Conservation (phyloP, 2,888 invertebrate genomes). For the Brachyptera risi region DNA sequence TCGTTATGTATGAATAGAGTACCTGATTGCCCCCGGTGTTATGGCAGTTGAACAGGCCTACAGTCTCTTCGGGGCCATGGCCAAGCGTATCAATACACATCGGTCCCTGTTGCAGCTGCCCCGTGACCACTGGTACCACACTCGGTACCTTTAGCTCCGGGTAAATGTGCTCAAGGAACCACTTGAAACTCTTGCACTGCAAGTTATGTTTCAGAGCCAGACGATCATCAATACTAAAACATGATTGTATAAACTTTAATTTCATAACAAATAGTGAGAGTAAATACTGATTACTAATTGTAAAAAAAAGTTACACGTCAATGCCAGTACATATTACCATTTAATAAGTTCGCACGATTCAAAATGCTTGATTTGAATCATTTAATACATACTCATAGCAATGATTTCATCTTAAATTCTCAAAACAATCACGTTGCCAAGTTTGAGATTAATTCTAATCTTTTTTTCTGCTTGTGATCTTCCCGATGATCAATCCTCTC, state of each 20-base stretch:
- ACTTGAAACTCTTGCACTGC: slow-evolving; percentile 91
- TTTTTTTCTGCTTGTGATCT: too few relatives aligned
- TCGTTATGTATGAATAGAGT: too few relatives aligned
- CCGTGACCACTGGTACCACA: slow-evolving; percentile 51
- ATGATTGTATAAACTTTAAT: neutral
- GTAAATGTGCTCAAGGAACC: slow-evolving; percentile 91
- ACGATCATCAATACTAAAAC: slow-evolving; percentile 75
- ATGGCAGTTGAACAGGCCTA: slow-evolving; percentile 93
- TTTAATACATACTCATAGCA: too few relatives aligned
- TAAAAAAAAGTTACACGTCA: too few relatives aligned
- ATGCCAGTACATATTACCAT: too few relatives aligned
- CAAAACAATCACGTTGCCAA: too few relatives aligned
- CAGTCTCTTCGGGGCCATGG: slow-evolving; percentile 75
- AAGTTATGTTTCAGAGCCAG: slow-evolving; percentile 71
- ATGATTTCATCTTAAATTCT: too few relatives aligned
- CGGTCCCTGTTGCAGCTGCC: slow-evolving; percentile 73
- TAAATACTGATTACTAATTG: too few relatives aligned
- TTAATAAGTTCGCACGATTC: too few relatives aligned
- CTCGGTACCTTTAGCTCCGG: slow-evolving; percentile 80
- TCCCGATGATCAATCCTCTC: too few relatives aligned
- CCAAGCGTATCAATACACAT: slow-evolving; percentile 94
- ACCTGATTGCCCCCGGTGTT: slow-evolving; percentile 93
- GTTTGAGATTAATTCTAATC: too few relatives aligned
- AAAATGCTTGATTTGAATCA: too few relatives aligned
- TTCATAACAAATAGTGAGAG: neutral